phyloP scores from a whole-genome alignment of 1,140 invertebrate species.

The Halictus rubicundus region DNA sequence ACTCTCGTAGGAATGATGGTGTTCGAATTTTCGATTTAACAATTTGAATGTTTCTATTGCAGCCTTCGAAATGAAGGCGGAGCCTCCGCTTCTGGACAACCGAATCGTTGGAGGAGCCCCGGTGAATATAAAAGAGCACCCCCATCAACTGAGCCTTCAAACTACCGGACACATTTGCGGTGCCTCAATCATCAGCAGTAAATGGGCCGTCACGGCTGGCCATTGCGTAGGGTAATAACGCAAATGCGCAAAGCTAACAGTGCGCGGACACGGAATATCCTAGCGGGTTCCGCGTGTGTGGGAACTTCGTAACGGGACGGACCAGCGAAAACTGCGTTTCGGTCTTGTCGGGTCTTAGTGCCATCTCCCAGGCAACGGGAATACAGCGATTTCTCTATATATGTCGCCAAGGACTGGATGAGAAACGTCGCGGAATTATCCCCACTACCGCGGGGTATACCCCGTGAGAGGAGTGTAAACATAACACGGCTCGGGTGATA shows the following conservation, averaged over 20 bases:
- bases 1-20: too few species aligned
- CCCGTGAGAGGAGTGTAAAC: too few species aligned
- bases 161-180: conserved; percentile 77
- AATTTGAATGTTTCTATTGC: not conserved
- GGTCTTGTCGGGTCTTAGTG: too few species aligned
- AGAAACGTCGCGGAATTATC: too few species aligned
- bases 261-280: not conserved
- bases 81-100: conserved; percentile 22
- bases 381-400: too few species aligned
- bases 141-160: conserved; percentile 70
- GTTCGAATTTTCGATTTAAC: too few species aligned
- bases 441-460: too few species aligned
- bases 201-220: conserved; percentile 80
- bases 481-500: too few species aligned
- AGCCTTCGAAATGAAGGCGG: not conserved
- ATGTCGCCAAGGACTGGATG: too few species aligned
- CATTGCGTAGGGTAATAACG: conserved; percentile 77
- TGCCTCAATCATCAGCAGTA: conserved; percentile 77
- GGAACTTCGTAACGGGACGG: not conserved
- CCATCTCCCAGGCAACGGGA: too few species aligned
- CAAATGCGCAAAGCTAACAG: conserved; percentile 20
- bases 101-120: conserved; percentile 70
- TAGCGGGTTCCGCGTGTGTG: not conserved
- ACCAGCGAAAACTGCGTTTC: too few species aligned
- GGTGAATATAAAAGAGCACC: conserved; percentile 69